Evolutionary conservation across 2,113 vertebrate species (phyloP).

Genomic region (Aldabrachelys gigantea): DNA sequence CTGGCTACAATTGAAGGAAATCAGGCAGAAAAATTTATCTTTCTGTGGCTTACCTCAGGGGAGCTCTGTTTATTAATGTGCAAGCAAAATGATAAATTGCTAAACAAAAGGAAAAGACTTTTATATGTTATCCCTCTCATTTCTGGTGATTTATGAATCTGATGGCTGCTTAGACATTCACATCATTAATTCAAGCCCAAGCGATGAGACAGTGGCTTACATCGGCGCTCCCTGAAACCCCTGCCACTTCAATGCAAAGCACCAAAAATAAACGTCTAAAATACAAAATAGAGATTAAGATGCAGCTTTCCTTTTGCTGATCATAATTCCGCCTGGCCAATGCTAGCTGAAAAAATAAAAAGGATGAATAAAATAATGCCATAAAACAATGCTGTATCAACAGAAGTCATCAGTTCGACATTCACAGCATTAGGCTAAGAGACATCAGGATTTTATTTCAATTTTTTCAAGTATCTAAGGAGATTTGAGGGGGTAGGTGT

Average conservation of each 20-base stretch:
- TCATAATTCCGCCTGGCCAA: rapidly evolving
- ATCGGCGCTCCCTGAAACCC: conserved; percentile 46
- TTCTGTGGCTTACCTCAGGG: conserved; percentile 82
- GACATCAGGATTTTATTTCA: background rate
- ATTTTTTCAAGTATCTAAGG: background rate
- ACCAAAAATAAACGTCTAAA: conserved; percentile 27
- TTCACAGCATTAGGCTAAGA: background rate
- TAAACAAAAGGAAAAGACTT: conserved; percentile 88
- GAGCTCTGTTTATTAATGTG: conserved; percentile 90
- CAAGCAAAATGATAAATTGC: conserved; percentile 87
- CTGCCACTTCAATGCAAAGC: conserved; percentile 40
- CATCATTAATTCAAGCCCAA: conserved; percentile 91
- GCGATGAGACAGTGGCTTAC: conserved; percentile 80
- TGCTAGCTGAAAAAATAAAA: background rate
- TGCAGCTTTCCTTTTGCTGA: background rate
- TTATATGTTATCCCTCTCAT: conserved; percentile 90
- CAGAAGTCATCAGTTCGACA: background rate
- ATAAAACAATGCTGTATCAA: background rate
- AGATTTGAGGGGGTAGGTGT: background rate
- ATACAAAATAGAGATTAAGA: background rate
- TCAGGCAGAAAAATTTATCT: conserved; percentile 88
- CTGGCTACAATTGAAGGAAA: conserved; percentile 82
- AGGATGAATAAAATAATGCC: background rate
- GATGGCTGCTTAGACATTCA: conserved; percentile 84
- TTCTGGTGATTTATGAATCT: conserved; percentile 96